A percentile compares a stretch with the other conserved stretches of the same genome.
phyloP scores from a whole-genome alignment of 2,113 vertebrate species.

The Pituophis catenifer region DNA sequence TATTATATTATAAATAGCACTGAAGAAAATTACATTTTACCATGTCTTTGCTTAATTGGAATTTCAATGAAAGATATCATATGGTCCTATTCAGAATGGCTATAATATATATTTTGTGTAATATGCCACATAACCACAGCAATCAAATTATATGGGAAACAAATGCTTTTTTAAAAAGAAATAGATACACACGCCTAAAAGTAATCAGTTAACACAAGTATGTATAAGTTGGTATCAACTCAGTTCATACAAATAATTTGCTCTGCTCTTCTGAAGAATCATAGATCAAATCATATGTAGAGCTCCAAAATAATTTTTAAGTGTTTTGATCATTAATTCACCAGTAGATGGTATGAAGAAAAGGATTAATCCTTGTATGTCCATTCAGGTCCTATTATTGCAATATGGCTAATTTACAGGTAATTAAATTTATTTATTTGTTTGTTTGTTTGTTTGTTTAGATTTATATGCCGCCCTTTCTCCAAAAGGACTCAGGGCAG shows the following conservation, averaged over 20 bases:
- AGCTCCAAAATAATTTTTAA: background rate
- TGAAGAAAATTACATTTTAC: background rate
- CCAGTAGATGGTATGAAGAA: background rate
- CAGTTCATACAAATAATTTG: background rate
- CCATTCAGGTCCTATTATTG: background rate
- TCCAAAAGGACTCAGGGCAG: no score
- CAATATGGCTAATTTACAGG: background rate
- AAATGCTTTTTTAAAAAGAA: background rate
- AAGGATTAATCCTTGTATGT: background rate
- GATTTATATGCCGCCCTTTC: no score
- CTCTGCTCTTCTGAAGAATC: background rate
- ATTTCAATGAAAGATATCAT: slow-evolving; percentile 16
- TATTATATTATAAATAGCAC: background rate
- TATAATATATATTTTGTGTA: background rate
- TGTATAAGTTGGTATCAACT: slow-evolving; percentile 2
- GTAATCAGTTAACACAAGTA: slow-evolving; percentile 9
- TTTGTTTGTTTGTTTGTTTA: no score
- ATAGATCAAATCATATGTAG: background rate
- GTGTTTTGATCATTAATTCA: background rate
- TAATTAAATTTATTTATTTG: background rate
- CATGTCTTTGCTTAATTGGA: background rate
- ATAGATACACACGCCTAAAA: background rate
- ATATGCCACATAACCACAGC: background rate
- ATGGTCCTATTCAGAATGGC: background rate
- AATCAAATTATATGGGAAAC: background rate